A percentile compares a stretch with the other conserved stretches of the same genome.
Evolutionary conservation across 2,113 vertebrate species (phyloP).

Genomic region (Macaca mulatta): DNA sequence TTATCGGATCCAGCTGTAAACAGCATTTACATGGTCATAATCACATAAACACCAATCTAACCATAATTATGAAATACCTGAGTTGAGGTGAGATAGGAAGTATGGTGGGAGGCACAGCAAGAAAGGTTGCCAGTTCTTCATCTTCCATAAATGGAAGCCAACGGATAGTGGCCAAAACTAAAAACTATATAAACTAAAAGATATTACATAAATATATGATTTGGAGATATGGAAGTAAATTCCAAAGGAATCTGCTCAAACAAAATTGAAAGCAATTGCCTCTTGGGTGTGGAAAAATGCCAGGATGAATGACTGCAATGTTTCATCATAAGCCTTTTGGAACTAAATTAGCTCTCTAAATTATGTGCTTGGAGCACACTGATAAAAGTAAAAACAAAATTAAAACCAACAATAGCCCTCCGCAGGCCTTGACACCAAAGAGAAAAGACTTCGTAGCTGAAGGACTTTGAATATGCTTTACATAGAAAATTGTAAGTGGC

Average conservation of each 20-base stretch:
- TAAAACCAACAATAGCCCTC: background rate
- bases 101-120: too few species aligned
- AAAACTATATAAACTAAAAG: background rate
- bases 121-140: background rate
- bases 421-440: background rate
- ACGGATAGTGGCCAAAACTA: background rate
- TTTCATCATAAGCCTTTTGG: conserved; percentile 22
- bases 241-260: background rate
- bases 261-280: background rate
- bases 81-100: background rate
- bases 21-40: background rate
- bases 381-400: conserved; percentile 30
- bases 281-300: background rate
- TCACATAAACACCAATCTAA: background rate
- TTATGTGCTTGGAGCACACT: background rate
- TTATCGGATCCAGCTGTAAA: background rate
- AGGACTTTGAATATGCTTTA: background rate
- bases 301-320: background rate
- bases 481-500: background rate
- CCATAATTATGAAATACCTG: background rate
- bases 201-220: background rate
- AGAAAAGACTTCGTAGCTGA: background rate
- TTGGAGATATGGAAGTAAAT: background rate
- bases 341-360: conserved; percentile 41
- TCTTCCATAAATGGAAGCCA: background rate